A percentile compares a stretch with the other conserved stretches of the same genome.
These are phyloP conservation scores for Tipula confusa DNA, from an alignment of 2,888 invertebrate species.

Conservation along the genomic window DNA sequence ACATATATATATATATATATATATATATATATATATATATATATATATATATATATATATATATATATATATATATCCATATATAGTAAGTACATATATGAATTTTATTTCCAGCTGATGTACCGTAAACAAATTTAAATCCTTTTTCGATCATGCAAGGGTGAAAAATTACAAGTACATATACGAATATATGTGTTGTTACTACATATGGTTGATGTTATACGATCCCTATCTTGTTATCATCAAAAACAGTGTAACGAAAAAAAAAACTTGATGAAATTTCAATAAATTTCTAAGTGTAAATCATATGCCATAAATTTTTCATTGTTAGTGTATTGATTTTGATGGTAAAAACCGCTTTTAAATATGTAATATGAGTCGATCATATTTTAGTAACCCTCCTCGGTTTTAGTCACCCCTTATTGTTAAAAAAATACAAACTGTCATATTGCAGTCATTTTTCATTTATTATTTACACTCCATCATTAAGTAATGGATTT, in stretches of 20 bases:
- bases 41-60: too few relatives aligned
- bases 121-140: constrained; percentile 12
- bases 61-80: not conserved
- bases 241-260: not conserved
- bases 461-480: not conserved
- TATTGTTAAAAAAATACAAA: too few relatives aligned
- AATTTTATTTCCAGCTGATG: not conserved
- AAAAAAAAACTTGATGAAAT: not conserved
- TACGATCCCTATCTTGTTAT: not conserved
- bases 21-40: too few relatives aligned
- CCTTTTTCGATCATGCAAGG: not conserved
- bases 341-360: not conserved
- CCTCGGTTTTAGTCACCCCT: not conserved
- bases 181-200: not conserved
- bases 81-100: not conserved
- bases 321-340: not conserved
- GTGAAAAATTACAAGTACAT: not conserved
- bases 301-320: not conserved
- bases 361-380: not conserved
- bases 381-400: not conserved
- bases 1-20: too few relatives aligned
- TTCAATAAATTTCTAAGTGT: not conserved
- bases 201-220: too few relatives aligned
- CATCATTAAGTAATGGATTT: constrained; percentile 1
- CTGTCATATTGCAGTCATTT: not conserved